Evolutionary conservation across 2,888 invertebrate species (phyloP).

Genomic region (Sesia apiformis): DNA sequence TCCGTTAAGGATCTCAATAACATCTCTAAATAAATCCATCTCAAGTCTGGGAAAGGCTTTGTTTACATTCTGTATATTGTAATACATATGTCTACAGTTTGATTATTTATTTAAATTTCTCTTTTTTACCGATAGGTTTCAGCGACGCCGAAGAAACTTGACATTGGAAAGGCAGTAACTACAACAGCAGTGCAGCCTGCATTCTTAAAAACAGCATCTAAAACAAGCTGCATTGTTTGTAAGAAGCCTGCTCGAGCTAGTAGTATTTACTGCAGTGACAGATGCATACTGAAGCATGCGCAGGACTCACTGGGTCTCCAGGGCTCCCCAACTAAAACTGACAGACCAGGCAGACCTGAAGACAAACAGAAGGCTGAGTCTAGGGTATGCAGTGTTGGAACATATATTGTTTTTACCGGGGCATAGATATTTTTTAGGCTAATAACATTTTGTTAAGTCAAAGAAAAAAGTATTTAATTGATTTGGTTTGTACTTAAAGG

Average conservation of each 20-base stretch:
- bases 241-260: slow-evolving; percentile 84
- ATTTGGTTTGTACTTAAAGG: too few species aligned
- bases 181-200: slow-evolving; percentile 8
- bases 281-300: slow-evolving; percentile 89
- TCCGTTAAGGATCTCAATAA: too few species aligned
- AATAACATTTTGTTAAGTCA: too few species aligned
- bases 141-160: slow-evolving; percentile 21
- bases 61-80: too few species aligned
- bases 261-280: slow-evolving; percentile 92
- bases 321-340: slow-evolving; percentile 28
- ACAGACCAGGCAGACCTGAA: slow-evolving; percentile 29
- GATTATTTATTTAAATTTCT: not conserved
- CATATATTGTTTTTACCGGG: too few species aligned
- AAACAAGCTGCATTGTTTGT: slow-evolving; percentile 82
- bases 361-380: slow-evolving; percentile 53
- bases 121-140: slow-evolving; percentile 10
- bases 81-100: too few species aligned
- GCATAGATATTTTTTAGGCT: too few species aligned
- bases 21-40: too few species aligned
- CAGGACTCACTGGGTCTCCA: slow-evolving; percentile 75
- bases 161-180: slow-evolving; percentile 14
- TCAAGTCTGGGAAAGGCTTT: too few species aligned
- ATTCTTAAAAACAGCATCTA: slow-evolving; percentile 13
- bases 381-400: slow-evolving; percentile 33
- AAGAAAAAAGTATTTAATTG: too few species aligned